A percentile compares a stretch with the other conserved stretches of the same genome.
Conservation (phyloP, 2,888 invertebrate species). For the Carpatolechia fugitivella region DNA sequence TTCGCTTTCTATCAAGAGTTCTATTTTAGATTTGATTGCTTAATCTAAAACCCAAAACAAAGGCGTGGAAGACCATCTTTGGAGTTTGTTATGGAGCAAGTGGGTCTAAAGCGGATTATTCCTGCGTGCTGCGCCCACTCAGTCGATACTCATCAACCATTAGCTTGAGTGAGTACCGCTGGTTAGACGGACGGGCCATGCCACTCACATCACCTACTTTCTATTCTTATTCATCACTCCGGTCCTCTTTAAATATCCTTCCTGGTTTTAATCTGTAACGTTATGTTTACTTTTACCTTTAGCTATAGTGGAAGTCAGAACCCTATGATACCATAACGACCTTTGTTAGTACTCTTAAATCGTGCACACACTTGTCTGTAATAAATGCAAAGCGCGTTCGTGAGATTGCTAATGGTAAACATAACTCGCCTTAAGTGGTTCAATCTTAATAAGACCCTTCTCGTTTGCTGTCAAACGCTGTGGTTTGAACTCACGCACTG, state of each 20-base stretch:
- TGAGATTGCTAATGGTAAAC: slow-evolving; percentile 10
- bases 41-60: slow-evolving; percentile 13
- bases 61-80: slow-evolving; percentile 36
- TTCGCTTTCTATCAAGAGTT: not conserved
- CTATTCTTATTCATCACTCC: slow-evolving; percentile 7
- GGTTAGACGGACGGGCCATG: slow-evolving; percentile 44
- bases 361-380: not conserved
- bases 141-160: slow-evolving; percentile 61
- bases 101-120: slow-evolving; percentile 56
- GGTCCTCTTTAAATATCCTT: not conserved
- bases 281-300: too few species aligned
- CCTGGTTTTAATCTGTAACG: too few species aligned
- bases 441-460: slow-evolving; percentile 31
- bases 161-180: slow-evolving; percentile 43
- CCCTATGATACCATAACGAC: not conserved
- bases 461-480: slow-evolving; percentile 40
- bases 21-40: not conserved
- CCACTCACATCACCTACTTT: slow-evolving; percentile 20
- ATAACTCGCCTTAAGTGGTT: slow-evolving; percentile 5
- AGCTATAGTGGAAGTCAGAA: not conserved
- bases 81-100: slow-evolving; percentile 48
- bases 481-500: slow-evolving; percentile 49
- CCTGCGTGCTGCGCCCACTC: slow-evolving; percentile 60
- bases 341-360: not conserved
- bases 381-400: not conserved